Conservation (phyloP, 2,113 vertebrate genomes). For the Mohoua ochrocephala region DNA sequence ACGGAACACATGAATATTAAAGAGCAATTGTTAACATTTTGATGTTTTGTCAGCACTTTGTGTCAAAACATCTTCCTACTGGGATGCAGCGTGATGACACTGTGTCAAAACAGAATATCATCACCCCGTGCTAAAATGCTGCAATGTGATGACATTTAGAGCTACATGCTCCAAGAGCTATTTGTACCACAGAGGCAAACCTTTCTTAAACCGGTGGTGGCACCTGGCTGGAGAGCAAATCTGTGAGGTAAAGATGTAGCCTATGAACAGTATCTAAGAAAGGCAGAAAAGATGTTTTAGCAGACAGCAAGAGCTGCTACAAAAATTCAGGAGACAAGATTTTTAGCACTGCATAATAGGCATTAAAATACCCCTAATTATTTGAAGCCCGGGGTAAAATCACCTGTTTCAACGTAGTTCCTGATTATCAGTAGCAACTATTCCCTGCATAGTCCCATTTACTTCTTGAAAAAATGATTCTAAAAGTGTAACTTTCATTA, state of each 20-base stretch:
- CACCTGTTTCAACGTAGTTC: background rate
- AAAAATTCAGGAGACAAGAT: background rate
- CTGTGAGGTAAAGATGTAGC: background rate
- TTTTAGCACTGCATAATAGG: background rate
- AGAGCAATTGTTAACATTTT: constrained; percentile 44
- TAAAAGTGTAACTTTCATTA: background rate
- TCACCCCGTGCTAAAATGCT: background rate
- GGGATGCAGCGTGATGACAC: constrained; percentile 12
- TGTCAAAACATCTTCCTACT: constrained; percentile 57
- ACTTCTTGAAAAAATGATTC: background rate
- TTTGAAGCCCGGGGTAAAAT: background rate
- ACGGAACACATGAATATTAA: constrained; percentile 43
- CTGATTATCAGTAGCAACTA: background rate
- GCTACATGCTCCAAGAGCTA: background rate
- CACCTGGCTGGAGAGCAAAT: background rate
- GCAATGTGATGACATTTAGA: background rate
- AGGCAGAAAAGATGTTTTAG: background rate
- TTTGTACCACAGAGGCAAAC: background rate
- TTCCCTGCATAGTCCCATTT: background rate
- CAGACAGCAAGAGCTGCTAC: background rate
- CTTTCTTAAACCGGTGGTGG: background rate
- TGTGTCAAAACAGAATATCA: constrained; percentile 52
- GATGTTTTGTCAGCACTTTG: constrained; percentile 55
- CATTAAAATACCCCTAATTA: background rate
- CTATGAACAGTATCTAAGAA: background rate